phyloP scores from a whole-genome alignment of 1,140 invertebrate genomes.

The Magallana gigas region DNA sequence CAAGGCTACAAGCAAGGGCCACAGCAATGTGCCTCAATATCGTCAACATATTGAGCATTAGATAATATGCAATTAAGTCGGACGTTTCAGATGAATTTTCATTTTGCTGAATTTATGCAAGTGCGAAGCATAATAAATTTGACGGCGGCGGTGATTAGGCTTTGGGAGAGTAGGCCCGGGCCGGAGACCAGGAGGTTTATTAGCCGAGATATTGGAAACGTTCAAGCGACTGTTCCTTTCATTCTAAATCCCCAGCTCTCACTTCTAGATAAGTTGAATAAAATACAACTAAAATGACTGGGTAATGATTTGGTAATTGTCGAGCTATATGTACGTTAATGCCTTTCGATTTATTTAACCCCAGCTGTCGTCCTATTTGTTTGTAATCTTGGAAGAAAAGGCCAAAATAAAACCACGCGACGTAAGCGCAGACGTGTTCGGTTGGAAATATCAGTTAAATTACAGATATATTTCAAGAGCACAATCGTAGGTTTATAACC shows the following conservation, averaged over 20 bases:
- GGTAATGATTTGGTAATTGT: slow-evolving; percentile 22
- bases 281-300: slow-evolving; percentile 26
- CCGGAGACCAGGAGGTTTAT: background rate
- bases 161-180: background rate
- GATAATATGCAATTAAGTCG: slow-evolving; percentile 35
- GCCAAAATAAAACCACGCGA: slow-evolving; percentile 7
- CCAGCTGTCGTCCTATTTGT: slow-evolving; percentile 28
- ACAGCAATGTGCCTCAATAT: slow-evolving; percentile 1
- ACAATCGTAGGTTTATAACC: slow-evolving; percentile 21
- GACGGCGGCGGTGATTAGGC: slow-evolving; percentile 3
- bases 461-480: slow-evolving; percentile 10
- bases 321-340: slow-evolving; percentile 21
- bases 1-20: background rate
- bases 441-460: slow-evolving; percentile 27
- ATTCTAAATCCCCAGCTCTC: slow-evolving; percentile 30
- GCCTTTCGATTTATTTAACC: slow-evolving; percentile 33
- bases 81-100: slow-evolving; percentile 36
- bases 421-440: slow-evolving; percentile 25
- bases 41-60: slow-evolving; percentile 30
- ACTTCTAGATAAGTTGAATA: slow-evolving; percentile 32
- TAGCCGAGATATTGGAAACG: slow-evolving; percentile 27
- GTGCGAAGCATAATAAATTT: slow-evolving; percentile 31
- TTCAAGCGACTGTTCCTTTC: slow-evolving; percentile 17
- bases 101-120: slow-evolving; percentile 34
- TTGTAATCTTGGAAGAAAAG: background rate